Conservation (phyloP, 1,140 invertebrate species). For the Drosophila pallidifrons region DNA sequence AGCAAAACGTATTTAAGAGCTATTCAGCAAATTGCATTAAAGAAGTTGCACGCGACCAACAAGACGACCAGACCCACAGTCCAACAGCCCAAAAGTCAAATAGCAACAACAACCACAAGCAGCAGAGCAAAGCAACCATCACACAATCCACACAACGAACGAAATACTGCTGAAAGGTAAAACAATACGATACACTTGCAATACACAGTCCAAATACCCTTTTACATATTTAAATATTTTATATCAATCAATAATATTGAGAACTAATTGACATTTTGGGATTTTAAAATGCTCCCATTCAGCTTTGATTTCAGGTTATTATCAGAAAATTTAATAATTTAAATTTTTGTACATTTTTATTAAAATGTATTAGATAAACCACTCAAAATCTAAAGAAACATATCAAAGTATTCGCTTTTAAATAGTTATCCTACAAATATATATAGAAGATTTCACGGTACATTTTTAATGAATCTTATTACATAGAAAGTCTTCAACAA, state of each 20-base stretch:
- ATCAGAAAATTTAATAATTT: neutral
- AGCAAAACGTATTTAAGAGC: conserved; percentile 80
- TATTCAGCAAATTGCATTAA: conserved; percentile 75
- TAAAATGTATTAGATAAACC: neutral
- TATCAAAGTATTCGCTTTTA: too few relatives aligned
- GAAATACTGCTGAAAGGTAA: conserved; percentile 73
- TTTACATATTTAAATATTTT: neutral
- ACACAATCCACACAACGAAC: conserved; percentile 18
- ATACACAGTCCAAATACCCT: conserved; percentile 25
- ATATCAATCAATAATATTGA: neutral
- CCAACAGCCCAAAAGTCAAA: neutral
- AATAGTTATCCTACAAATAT: too few relatives aligned
- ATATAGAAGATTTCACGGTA: too few relatives aligned
- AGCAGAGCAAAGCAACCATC: conserved; percentile 4
- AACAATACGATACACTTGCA: conserved; percentile 11
- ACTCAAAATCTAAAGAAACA: too few relatives aligned
- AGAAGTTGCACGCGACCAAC: conserved; percentile 77
- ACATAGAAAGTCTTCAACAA: too few relatives aligned
- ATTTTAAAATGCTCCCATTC: neutral
- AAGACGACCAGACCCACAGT: conserved; percentile 34
- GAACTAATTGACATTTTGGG: too few relatives aligned
- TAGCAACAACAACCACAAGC: conserved; percentile 23
- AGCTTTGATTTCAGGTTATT: neutral
- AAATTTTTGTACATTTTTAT: neutral
- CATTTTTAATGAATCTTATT: too few relatives aligned